phyloP scores from a whole-genome alignment of 1,140 invertebrate genomes.

The Dermatophagoides farinae region DNA sequence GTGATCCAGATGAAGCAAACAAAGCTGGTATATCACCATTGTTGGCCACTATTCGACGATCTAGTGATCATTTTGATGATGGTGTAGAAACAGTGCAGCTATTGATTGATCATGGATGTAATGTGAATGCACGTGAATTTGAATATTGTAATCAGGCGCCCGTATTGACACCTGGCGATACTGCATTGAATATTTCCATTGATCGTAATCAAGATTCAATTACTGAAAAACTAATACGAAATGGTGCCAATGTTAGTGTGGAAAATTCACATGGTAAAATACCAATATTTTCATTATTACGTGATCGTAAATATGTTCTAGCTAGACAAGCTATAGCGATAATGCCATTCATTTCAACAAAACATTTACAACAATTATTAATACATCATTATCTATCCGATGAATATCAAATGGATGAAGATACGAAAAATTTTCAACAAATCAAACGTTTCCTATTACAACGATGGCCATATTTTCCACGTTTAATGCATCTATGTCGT shows the following conservation, averaged over 20 bases:
- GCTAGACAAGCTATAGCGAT: background rate
- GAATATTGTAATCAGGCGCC: background rate
- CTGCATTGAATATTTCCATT: conserved; percentile 10
- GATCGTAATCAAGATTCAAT: conserved; percentile 7
- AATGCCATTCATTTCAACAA: background rate
- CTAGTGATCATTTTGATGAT: conserved; percentile 4
- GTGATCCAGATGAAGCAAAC: conserved; percentile 85
- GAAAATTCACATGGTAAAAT: background rate
- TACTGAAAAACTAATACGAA: conserved; percentile 10
- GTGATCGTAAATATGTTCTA: conserved; percentile 3
- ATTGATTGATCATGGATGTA: conserved; percentile 10
- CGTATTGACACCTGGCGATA: background rate
- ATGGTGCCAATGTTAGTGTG: conserved; percentile 2
- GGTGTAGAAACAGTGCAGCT: background rate
- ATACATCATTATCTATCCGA: background rate
- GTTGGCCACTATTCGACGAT: background rate
- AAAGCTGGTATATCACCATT: conserved; percentile 45
- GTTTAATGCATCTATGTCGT: conserved; percentile 4
- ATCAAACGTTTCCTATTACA: background rate
- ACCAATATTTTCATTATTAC: background rate
- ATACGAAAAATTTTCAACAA: background rate
- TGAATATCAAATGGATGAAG: no score
- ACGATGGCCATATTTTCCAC: background rate
- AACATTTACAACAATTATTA: background rate
- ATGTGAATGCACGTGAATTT: background rate